Percentiles rank a stretch among this genome's conserved stretches.
phyloP scores from a whole-genome alignment of 2,797 vertebrate genomes.

The Gymnoscopelus microlampas region DNA sequence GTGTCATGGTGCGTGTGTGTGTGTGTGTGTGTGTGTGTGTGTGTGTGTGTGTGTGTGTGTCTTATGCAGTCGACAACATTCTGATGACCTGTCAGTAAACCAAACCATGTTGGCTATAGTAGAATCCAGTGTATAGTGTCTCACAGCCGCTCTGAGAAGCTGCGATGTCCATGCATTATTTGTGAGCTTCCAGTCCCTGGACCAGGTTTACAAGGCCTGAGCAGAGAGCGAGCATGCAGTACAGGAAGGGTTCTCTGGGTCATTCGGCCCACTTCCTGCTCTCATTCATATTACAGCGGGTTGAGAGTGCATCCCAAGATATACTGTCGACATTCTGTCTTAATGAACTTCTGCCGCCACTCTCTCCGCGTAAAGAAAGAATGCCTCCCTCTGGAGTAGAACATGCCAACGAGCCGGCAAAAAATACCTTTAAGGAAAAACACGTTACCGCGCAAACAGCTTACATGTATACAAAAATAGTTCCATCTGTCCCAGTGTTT shows the following conservation, averaged over 20 bases:
- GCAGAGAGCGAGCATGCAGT: constrained; percentile 24
- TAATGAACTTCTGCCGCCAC: constrained; percentile 7
- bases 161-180: constrained; percentile 37
- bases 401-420: constrained; percentile 13
- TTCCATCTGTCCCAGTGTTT: constrained; percentile 24
- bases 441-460: constrained; percentile 16
- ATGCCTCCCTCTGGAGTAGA: constrained; percentile 12
- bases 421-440: constrained; percentile 29
- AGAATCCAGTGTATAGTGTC: background rate
- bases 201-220: constrained; percentile 21
- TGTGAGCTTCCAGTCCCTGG: constrained; percentile 15
- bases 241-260: constrained; percentile 34
- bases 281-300: constrained; percentile 60
- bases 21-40: background rate
- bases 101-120: too few relatives aligned
- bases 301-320: constrained; percentile 48
- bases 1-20: background rate
- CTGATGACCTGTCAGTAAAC: too few relatives aligned
- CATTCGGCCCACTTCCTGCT: constrained; percentile 38
- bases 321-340: constrained; percentile 8
- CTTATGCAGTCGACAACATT: too few relatives aligned
- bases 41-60: too few relatives aligned
- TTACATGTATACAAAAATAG: constrained; percentile 28
- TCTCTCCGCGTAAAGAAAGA: constrained; percentile 20
- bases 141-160: constrained; percentile 3